Conservation (phyloP, 2,888 invertebrate species). For the Drosophila leonis region DNA sequence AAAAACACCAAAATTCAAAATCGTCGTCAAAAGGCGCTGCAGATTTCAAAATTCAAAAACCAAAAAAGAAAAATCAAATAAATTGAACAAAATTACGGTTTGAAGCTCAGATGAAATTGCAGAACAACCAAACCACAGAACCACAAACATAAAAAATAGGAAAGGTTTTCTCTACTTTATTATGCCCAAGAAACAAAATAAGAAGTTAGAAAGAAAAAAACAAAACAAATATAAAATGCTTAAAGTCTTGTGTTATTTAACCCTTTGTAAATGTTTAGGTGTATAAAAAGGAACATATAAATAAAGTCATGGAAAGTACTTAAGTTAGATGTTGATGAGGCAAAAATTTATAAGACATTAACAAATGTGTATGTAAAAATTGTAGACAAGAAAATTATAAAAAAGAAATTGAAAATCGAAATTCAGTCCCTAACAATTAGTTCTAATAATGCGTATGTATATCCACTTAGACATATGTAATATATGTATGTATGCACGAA, state of each 20-base stretch:
- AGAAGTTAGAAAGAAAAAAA: slow-evolving; percentile 7
- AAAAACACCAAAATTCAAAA: slow-evolving; percentile 81
- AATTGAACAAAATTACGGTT: slow-evolving; percentile 56
- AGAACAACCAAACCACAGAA: slow-evolving; percentile 50
- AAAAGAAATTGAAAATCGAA: slow-evolving; percentile 41
- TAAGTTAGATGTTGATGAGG: slow-evolving; percentile 68
- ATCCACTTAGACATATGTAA: slow-evolving; percentile 56
- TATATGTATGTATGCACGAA: slow-evolving; percentile 40
- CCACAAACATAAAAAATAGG: slow-evolving; percentile 56
- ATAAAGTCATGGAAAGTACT: slow-evolving; percentile 47
- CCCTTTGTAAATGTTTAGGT: slow-evolving; percentile 76
- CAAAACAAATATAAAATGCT: slow-evolving; percentile 33
- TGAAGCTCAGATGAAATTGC: slow-evolving; percentile 46
- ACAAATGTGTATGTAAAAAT: slow-evolving; percentile 66
- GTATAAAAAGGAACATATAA: slow-evolving; percentile 52
- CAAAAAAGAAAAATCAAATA: slow-evolving; percentile 38
- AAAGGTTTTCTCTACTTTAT: slow-evolving; percentile 83
- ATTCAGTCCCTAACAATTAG: slow-evolving; percentile 56
- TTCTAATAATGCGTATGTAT: slow-evolving; percentile 62
- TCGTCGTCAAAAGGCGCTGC: slow-evolving; percentile 65
- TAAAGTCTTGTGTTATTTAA: slow-evolving; percentile 61
- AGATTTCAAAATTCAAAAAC: slow-evolving; percentile 78
- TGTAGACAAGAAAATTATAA: slow-evolving; percentile 56
- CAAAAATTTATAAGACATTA: slow-evolving; percentile 51
- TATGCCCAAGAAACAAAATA: slow-evolving; percentile 57